Conservation (phyloP, 2,888 invertebrate genomes). For the Liodrosophila aerea region DNA sequence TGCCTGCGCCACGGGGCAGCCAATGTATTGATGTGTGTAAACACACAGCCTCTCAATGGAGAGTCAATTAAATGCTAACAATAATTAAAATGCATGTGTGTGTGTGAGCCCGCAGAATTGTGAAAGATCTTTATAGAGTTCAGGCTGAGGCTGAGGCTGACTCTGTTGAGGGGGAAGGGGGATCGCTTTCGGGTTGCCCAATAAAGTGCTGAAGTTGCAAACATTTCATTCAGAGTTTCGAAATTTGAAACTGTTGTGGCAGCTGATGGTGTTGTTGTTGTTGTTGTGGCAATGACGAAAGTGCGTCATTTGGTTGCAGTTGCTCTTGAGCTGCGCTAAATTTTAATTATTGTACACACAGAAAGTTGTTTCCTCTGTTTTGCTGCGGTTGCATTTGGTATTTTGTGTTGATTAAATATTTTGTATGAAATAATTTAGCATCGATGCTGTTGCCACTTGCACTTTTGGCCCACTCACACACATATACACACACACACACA, state of each 20-base stretch:
- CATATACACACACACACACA: background rate
- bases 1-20: no score
- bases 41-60: no score
- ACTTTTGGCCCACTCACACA: conserved; percentile 40
- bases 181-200: background rate
- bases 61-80: no score
- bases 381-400: conserved; percentile 20
- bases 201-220: conserved; percentile 20
- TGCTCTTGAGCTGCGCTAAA: conserved; percentile 57
- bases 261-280: conserved; percentile 13
- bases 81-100: background rate
- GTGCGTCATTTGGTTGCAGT: conserved; percentile 53
- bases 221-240: conserved; percentile 37
- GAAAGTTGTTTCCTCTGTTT: background rate
- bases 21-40: no score
- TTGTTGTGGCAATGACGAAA: conserved; percentile 30
- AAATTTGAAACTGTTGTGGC: conserved; percentile 41
- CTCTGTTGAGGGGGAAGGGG: background rate
- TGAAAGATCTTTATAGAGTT: conserved; percentile 3
- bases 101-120: conserved; percentile 12
- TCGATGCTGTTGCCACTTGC: conserved; percentile 44
- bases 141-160: background rate
- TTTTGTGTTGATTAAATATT: conserved; percentile 44
- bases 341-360: conserved; percentile 64
- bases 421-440: conserved; percentile 40